Conservation (phyloP, 2,113 vertebrate species). For the Leptosomus discolor region DNA sequence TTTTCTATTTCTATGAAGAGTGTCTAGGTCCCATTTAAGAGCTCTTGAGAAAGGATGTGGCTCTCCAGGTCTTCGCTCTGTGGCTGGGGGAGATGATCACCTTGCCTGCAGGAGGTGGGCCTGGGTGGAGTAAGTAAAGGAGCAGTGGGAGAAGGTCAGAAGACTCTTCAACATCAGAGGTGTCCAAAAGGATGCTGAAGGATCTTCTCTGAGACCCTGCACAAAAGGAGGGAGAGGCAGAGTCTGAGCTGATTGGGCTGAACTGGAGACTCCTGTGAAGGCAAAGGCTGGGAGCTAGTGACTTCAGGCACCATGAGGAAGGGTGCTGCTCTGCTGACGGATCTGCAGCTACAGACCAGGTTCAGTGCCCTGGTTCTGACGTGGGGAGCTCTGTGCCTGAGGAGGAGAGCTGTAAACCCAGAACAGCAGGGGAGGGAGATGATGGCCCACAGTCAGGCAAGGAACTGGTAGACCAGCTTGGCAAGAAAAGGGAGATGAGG, state of each 20-base stretch:
- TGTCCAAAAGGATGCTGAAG: neutral
- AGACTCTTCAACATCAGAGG: neutral
- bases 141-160: neutral
- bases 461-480: too few species aligned
- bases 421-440: too few species aligned
- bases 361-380: too few species aligned
- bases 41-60: neutral
- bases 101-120: neutral
- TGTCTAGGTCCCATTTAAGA: neutral
- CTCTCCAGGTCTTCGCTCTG: neutral
- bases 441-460: too few species aligned
- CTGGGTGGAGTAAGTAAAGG: neutral
- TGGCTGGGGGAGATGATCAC: neutral
- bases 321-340: neutral
- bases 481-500: too few species aligned
- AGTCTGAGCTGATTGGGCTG: neutral
- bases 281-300: neutral
- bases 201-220: neutral
- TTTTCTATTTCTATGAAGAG: neutral
- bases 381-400: too few species aligned
- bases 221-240: neutral
- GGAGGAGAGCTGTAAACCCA: too few species aligned
- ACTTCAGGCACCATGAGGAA: neutral
- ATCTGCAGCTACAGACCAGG: too few species aligned
- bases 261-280: neutral